These are phyloP conservation scores for Aspidiotus rigidus DNA, from an alignment of 2,888 invertebrate genomes.

Conservation along the genomic window DNA sequence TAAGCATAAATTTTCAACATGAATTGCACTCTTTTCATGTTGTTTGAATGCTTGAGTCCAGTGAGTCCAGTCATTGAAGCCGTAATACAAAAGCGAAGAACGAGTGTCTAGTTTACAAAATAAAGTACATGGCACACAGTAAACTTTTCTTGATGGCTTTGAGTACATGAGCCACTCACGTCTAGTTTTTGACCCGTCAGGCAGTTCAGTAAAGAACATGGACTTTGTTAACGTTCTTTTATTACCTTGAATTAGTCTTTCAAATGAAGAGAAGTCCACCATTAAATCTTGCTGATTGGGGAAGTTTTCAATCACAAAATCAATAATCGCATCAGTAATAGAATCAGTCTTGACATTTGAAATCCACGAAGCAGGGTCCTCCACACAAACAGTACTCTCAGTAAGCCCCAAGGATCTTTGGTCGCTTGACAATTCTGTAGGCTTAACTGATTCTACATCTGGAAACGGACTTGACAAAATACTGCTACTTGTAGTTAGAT, in stretches of 20 bases:
- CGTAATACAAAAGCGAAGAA: background rate
- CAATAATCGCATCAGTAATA: background rate
- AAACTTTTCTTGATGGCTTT: background rate
- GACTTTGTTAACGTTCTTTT: constrained; percentile 5
- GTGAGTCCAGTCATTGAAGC: constrained; percentile 3
- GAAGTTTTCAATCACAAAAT: constrained; percentile 8
- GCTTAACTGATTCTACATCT: too few relatives aligned
- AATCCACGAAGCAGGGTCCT: background rate
- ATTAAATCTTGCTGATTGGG: background rate
- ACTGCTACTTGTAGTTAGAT: background rate
- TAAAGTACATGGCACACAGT: constrained; percentile 6
- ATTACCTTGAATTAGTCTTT: background rate
- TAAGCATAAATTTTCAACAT: background rate
- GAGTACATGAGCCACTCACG: constrained; percentile 2
- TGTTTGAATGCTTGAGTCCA: background rate
- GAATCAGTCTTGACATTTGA: background rate
- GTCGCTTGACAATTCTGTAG: too few relatives aligned
- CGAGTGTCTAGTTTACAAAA: constrained; percentile 1
- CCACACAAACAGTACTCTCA: background rate
- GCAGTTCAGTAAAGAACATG: constrained; percentile 9
- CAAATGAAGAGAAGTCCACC: constrained; percentile 3
- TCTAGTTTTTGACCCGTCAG: background rate
- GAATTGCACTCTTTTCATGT: background rate
- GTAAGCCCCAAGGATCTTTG: too few relatives aligned
- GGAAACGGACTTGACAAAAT: background rate